Conservation (phyloP, 1,140 invertebrate species). For the Antheraea pernyi region DNA sequence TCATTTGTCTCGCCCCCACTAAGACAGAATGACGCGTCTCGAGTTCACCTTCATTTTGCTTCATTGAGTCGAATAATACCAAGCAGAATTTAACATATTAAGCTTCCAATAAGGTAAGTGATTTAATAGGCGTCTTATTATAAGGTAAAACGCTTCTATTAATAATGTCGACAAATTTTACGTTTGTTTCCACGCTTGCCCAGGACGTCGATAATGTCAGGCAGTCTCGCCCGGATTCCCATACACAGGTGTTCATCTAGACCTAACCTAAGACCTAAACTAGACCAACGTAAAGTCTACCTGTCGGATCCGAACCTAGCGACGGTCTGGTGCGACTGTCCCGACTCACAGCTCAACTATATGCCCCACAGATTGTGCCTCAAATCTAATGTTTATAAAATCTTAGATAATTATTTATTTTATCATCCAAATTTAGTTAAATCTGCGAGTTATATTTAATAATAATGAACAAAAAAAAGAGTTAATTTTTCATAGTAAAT, state of each 20-base stretch:
- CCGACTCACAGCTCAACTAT: constrained; percentile 54
- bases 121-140: too few species aligned
- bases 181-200: constrained; percentile 43
- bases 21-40: too few species aligned
- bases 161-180: neutral
- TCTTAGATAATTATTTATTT: constrained; percentile 59
- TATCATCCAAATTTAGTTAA: constrained; percentile 56
- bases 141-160: too few species aligned
- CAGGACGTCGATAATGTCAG: constrained; percentile 75
- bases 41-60: too few species aligned
- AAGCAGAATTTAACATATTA: too few species aligned
- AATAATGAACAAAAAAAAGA: neutral
- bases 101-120: too few species aligned
- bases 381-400: constrained; percentile 51
- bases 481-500: too few species aligned
- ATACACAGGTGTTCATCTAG: constrained; percentile 71
- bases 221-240: constrained; percentile 72
- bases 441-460: constrained; percentile 68
- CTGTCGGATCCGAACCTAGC: constrained; percentile 30
- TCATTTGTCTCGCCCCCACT: too few species aligned
- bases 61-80: too few species aligned
- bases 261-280: neutral
- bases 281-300: constrained; percentile 6
- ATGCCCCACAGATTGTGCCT: constrained; percentile 55
- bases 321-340: constrained; percentile 54